phyloP scores from a whole-genome alignment of 2,797 vertebrate species.

The Channallabes apus region DNA sequence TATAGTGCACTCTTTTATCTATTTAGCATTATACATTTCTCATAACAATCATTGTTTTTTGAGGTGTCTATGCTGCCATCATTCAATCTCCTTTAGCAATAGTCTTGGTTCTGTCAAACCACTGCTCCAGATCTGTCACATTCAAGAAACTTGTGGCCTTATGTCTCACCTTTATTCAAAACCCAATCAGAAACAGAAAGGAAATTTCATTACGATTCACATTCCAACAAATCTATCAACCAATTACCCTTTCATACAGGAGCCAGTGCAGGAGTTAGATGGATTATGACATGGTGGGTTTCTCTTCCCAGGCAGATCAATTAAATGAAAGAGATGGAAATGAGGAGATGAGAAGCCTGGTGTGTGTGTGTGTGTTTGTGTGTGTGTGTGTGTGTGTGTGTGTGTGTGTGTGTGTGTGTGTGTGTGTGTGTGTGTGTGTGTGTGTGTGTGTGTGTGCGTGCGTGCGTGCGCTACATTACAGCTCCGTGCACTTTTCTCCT shows the following conservation, averaged over 20 bases:
- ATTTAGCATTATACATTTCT: background rate
- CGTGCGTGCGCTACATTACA: constrained; percentile 23
- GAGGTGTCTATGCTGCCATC: background rate
- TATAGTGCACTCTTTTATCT: background rate
- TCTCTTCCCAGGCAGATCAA: constrained; percentile 41
- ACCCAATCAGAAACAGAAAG: constrained; percentile 1
- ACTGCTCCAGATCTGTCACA: constrained; percentile 29
- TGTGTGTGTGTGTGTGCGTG: background rate
- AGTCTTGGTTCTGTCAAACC: constrained; percentile 14
- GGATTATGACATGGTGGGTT: constrained; percentile 27
- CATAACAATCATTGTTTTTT: background rate
- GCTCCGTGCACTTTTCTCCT: constrained; percentile 30
- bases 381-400: constrained; percentile 2
- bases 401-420: background rate
- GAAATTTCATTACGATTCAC: constrained; percentile 30
- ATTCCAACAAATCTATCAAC: constrained; percentile 40
- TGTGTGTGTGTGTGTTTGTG: background rate
- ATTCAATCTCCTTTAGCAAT: constrained; percentile 1
- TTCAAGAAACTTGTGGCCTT: background rate
- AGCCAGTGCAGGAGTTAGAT: constrained; percentile 32
- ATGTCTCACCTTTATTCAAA: constrained; percentile 9
- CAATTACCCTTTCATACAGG: constrained; percentile 45
- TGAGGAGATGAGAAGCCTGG: constrained; percentile 16
- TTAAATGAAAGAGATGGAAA: constrained; percentile 46
- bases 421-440: background rate